These are phyloP conservation scores for Danio rerio DNA, from an alignment of 2,113 vertebrate species.

Conservation along the genomic window DNA sequence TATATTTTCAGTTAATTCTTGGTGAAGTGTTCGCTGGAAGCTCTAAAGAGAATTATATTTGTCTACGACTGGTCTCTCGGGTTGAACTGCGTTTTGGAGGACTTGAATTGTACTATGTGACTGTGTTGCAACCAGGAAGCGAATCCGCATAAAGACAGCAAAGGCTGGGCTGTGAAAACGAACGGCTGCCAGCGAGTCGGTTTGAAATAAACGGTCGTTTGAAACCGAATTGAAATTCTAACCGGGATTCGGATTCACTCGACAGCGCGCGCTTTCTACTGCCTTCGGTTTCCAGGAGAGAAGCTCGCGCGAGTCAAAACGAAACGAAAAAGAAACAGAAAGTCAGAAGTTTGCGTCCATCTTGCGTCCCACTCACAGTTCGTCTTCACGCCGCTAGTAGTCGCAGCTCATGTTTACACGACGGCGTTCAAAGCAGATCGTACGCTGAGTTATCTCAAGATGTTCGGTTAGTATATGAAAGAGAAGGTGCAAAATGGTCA, in stretches of 20 bases:
- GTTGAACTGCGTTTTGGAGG: conserved; percentile 14
- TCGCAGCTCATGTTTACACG: background rate
- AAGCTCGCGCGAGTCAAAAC: background rate
- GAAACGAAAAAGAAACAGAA: conserved; percentile 65
- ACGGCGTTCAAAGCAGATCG: background rate
- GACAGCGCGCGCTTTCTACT: background rate
- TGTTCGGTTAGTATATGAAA: background rate
- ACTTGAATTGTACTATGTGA: conserved; percentile 26
- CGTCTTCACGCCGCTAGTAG: conserved; percentile 32
- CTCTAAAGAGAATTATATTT: background rate
- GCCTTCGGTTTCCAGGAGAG: no score
- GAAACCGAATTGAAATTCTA: background rate
- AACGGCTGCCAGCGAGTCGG: background rate
- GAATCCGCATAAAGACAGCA: conserved; percentile 10
- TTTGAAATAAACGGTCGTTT: background rate
- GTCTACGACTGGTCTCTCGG: conserved; percentile 3
- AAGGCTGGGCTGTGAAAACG: conserved; percentile 27
- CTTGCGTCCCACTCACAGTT: conserved; percentile 44
- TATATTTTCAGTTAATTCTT: background rate
- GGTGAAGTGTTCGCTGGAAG: background rate
- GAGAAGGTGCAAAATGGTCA: background rate
- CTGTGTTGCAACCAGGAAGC: conserved; percentile 63
- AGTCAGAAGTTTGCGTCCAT: conserved; percentile 59
- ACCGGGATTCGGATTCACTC: background rate
- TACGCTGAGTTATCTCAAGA: background rate